phyloP scores from a whole-genome alignment of 2,888 invertebrate genomes.

The Diarsia brunnea region DNA sequence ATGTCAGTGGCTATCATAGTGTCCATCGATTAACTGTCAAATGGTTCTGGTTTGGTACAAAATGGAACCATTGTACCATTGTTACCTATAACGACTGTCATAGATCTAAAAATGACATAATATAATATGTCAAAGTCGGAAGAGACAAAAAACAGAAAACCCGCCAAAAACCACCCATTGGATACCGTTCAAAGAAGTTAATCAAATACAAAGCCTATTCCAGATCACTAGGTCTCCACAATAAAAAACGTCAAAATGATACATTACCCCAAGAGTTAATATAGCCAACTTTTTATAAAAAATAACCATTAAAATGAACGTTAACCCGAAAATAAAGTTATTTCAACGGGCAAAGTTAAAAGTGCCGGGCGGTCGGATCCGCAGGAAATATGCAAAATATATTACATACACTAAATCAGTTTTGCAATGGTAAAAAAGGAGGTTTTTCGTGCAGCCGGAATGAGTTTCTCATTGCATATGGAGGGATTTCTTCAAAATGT shows the following conservation, averaged over 20 bases:
- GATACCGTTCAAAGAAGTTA: constrained; percentile 23
- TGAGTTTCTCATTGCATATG: constrained; percentile 71
- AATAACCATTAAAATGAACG: constrained; percentile 75
- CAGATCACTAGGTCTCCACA: constrained; percentile 56
- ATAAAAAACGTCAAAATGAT: constrained; percentile 59
- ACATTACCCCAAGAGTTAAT: constrained; percentile 56
- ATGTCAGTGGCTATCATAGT: no score
- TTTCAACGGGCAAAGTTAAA: constrained; percentile 75
- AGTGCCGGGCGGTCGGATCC: constrained; percentile 70
- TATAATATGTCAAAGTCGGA: no score
- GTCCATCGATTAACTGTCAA: no score
- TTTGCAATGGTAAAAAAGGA: constrained; percentile 69
- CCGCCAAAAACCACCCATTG: background rate
- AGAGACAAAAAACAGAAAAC: background rate
- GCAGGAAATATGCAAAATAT: constrained; percentile 74
- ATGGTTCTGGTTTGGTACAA: no score
- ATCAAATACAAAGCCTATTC: constrained; percentile 26
- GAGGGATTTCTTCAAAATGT: constrained; percentile 66
- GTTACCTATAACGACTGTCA: background rate
- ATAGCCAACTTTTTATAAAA: constrained; percentile 67
- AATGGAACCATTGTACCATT: no score
- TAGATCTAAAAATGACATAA: background rate
- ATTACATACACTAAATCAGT: constrained; percentile 76
- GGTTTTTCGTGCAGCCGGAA: constrained; percentile 59
- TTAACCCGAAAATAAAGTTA: constrained; percentile 82